phyloP scores from a whole-genome alignment of 2,797 vertebrate species.

The Coracias cyanogaster region DNA sequence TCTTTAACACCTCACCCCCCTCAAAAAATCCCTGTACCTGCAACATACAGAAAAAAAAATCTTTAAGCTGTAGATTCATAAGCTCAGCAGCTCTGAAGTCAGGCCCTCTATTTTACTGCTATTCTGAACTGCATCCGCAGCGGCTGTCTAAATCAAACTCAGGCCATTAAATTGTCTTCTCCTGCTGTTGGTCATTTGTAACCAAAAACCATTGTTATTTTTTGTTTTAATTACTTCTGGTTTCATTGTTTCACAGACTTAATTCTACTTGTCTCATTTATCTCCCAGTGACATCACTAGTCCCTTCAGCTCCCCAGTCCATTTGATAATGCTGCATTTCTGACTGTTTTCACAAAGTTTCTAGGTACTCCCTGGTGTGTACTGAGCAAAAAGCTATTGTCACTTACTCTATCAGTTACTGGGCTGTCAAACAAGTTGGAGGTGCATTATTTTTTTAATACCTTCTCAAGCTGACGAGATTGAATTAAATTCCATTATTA shows the following conservation, averaged over 20 bases:
- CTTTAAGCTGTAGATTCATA: neutral
- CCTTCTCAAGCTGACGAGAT: neutral
- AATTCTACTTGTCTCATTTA: neutral
- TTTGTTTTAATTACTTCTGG: neutral
- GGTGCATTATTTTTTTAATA: conserved; percentile 6
- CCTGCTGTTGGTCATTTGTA: neutral
- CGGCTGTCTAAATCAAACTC: neutral
- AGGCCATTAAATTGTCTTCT: neutral
- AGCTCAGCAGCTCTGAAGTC: neutral
- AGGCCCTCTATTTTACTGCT: neutral
- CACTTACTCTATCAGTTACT: neutral
- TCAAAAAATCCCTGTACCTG: neutral
- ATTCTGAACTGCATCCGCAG: neutral
- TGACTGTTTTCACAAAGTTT: neutral
- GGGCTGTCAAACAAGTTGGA: neutral
- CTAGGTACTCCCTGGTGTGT: neutral
- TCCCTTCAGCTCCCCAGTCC: neutral
- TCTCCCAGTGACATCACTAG: neutral
- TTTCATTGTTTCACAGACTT: neutral
- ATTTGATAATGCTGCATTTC: neutral
- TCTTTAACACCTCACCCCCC: neutral
- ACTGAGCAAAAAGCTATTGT: neutral
- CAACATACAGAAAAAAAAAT: neutral
- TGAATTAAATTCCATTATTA: neutral
- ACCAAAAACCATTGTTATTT: neutral